These are phyloP conservation scores for Bicyclus anynana DNA, from an alignment of 1,140 invertebrate genomes.

Conservation along the genomic window DNA sequence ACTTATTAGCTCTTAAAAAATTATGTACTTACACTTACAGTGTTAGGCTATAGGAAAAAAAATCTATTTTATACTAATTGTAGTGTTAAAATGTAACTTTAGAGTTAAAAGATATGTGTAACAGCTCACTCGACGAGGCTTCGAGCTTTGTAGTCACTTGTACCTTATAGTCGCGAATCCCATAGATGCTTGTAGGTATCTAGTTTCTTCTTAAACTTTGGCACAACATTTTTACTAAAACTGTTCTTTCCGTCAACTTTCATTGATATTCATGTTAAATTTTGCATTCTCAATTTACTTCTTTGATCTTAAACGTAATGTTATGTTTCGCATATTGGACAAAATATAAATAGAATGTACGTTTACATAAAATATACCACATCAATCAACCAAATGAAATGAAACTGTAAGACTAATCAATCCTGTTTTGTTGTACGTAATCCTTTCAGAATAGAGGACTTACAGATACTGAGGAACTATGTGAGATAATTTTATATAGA, in stretches of 20 bases:
- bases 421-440: no score
- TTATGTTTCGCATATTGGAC: not conserved
- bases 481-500: no score
- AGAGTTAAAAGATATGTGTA: slow-evolving; percentile 32
- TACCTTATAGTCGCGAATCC: slow-evolving; percentile 38
- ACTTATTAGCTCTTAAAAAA: slow-evolving; percentile 5
- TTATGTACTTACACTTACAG: slow-evolving; percentile 25
- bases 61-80: slow-evolving; percentile 73
- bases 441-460: no score
- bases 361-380: no score
- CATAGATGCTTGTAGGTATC: slow-evolving; percentile 37
- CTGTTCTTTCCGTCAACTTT: not conserved
- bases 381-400: not conserved
- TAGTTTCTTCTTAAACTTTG: not conserved
- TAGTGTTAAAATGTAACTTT: slow-evolving; percentile 25
- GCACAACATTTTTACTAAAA: not conserved
- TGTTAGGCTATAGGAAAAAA: slow-evolving; percentile 54
- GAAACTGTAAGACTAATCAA: not conserved
- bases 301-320: not conserved
- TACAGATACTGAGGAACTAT: no score
- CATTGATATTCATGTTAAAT: not conserved
- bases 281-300: not conserved
- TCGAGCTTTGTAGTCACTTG: slow-evolving; percentile 49
- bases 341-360: not conserved
- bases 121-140: slow-evolving; percentile 52